Evolutionary conservation across 2,888 invertebrate genomes (phyloP), one percentile per base, ranked within the genome.

Genomic region (Zaprionus bogoriensis): DNA sequence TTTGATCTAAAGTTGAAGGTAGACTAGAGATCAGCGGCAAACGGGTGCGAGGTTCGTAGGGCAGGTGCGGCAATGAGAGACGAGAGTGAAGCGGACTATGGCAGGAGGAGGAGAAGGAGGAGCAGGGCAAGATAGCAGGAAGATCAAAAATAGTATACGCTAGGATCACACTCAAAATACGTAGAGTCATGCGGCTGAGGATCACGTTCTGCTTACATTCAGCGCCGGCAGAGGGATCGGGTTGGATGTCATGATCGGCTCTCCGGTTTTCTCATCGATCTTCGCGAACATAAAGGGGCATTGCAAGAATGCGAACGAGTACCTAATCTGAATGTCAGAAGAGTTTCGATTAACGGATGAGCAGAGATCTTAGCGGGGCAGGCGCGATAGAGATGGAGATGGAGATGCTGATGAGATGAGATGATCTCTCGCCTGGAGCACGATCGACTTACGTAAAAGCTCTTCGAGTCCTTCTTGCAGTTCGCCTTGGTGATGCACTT

Each of bases 391-490:
- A 48, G 19, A 52, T 54, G 30, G 30, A 25, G 22, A 52, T 39
- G 66, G 48, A 44, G 30, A 47, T 59, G 46, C 9, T n/a, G 46
- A n/a, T 14, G 17, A 7, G 17, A 39, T 5, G 10, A 20, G 4
- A 36, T 23, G 28, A 28, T 5, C 19, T 30, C 6, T 6, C 17
- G 12, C 1, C 23, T n/a, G 48, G 52, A 42, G 23, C 19, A 63
- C 67, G 50, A 38, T 19, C 12, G 38, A 93, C 94, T 93, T 92
- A 96, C 96, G 87, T 96, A 95, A 90, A 95, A 96, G 65, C 94
- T 94, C 87, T 96, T 96, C 0, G 96, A 96, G 87, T 96, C 96
- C 89, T 95, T 95, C 87, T 96, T 96, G 91, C 95, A 95, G 87
- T 96, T 95, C 0, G 96, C 95, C 87, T 95, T 96, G 0, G 94